Conservation (phyloP, 1,140 invertebrate species). For the Drosophila persimilis region DNA sequence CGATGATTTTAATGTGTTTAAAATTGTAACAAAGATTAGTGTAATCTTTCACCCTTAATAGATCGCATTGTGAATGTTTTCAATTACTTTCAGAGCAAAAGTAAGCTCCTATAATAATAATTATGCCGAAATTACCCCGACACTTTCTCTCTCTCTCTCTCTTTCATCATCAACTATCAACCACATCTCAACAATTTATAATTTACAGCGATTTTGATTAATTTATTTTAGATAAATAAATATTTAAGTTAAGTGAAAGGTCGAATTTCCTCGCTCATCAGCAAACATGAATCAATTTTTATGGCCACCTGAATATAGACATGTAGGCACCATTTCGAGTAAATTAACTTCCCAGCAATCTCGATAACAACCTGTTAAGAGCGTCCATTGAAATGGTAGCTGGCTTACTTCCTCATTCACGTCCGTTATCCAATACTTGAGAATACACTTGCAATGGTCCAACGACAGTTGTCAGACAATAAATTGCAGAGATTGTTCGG, state of each 20-base stretch:
- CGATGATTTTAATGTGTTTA: no score
- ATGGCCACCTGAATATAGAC: constrained; percentile 29
- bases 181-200: constrained; percentile 15
- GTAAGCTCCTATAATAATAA: no score
- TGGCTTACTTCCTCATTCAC: constrained; percentile 35
- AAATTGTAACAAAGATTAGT: no score
- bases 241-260: constrained; percentile 30
- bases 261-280: constrained; percentile 35
- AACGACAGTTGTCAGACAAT: no score
- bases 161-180: not conserved
- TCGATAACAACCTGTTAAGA: constrained; percentile 51
- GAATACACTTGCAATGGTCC: constrained; percentile 28
- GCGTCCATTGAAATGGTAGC: constrained; percentile 13
- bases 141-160: not conserved
- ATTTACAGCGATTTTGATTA: constrained; percentile 22
- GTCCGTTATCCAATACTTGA: constrained; percentile 40
- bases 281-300: constrained; percentile 33
- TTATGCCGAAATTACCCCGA: not conserved
- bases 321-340: not conserved
- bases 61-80: no score
- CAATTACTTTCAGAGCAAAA: no score
- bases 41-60: no score
- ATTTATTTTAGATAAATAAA: constrained; percentile 19
- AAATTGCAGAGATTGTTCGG: constrained; percentile 38
- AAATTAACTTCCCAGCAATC: constrained; percentile 42